Evolutionary conservation across 2,888 invertebrate genomes (phyloP).

Genomic region (Muschampia plurimacula): DNA sequence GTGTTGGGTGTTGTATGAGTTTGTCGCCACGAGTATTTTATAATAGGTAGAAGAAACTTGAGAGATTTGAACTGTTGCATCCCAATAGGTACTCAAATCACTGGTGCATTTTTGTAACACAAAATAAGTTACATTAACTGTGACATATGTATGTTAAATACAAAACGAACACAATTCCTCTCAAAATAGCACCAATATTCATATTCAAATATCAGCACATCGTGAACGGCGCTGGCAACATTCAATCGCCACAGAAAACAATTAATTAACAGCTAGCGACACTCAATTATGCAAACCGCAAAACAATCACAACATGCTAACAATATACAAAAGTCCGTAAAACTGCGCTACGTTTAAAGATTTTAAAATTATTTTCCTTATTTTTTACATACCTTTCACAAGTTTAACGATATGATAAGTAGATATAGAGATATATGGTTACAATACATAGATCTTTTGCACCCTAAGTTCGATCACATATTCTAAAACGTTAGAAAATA

Average conservation of each 20-base stretch:
- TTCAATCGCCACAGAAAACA: constrained; percentile 52
- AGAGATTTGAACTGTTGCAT: constrained; percentile 1
- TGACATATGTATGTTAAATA: constrained; percentile 50
- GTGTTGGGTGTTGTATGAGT: no score
- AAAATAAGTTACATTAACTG: constrained; percentile 24
- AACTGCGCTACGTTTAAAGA: constrained; percentile 13
- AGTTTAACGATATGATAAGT: constrained; percentile 43
- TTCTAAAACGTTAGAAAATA: constrained; percentile 71
- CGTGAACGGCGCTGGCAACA: constrained; percentile 48
- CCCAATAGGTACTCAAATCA: constrained; percentile 65
- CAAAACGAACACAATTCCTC: constrained; percentile 60
- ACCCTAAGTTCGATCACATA: constrained; percentile 69
- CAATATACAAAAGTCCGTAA: constrained; percentile 46
- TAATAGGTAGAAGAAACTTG: no score
- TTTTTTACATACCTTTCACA: constrained; percentile 36
- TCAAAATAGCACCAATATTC: constrained; percentile 82
- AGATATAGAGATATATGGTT: constrained; percentile 62
- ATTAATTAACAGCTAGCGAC: constrained; percentile 64
- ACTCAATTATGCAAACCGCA: constrained; percentile 55
- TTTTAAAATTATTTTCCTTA: constrained; percentile 12
- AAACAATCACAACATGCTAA: constrained; percentile 49
- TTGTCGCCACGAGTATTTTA: no score
- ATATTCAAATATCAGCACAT: constrained; percentile 76
- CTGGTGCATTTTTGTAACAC: constrained; percentile 61
- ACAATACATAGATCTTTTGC: constrained; percentile 61